A percentile compares a stretch with the other conserved stretches of the same genome.
These are phyloP conservation scores for Tichodroma muraria DNA, from an alignment of 2,113 vertebrate genomes.

Conservation along the genomic window DNA sequence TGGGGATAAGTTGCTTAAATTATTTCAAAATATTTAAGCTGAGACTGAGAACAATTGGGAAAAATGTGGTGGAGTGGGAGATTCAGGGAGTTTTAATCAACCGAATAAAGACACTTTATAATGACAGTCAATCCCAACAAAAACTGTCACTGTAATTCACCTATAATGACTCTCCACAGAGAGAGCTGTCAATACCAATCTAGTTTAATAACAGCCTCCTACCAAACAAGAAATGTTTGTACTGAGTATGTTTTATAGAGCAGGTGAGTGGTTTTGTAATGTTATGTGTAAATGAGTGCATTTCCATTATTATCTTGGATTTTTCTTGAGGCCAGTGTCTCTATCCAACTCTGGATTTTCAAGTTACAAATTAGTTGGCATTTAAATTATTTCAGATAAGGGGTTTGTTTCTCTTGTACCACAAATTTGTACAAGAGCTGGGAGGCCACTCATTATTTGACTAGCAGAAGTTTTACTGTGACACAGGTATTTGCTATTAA, in stretches of 20 bases:
- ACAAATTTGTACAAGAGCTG: not conserved
- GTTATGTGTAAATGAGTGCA: not conserved
- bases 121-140: not conserved
- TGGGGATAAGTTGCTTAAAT: not conserved
- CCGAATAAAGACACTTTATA: not conserved
- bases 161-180: not conserved
- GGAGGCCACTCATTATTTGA: not conserved
- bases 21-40: not conserved
- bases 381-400: not conserved
- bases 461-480: not conserved
- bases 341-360: not conserved
- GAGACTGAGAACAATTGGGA: not conserved
- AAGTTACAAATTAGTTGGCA: not conserved
- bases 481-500: not conserved
- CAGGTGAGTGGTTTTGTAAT: not conserved
- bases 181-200: not conserved
- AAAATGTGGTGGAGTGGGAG: not conserved
- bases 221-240: not conserved
- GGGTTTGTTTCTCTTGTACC: not conserved
- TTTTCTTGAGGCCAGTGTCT: not conserved
- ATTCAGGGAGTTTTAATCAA: not conserved
- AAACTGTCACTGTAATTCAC: not conserved
- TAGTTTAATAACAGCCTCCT: not conserved
- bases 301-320: not conserved
- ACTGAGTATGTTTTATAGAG: not conserved